Percentiles rank a stretch among this genome's conserved stretches.
Conservation (phyloP, 2,797 vertebrate genomes). For the Xyrichtys novacula region DNA sequence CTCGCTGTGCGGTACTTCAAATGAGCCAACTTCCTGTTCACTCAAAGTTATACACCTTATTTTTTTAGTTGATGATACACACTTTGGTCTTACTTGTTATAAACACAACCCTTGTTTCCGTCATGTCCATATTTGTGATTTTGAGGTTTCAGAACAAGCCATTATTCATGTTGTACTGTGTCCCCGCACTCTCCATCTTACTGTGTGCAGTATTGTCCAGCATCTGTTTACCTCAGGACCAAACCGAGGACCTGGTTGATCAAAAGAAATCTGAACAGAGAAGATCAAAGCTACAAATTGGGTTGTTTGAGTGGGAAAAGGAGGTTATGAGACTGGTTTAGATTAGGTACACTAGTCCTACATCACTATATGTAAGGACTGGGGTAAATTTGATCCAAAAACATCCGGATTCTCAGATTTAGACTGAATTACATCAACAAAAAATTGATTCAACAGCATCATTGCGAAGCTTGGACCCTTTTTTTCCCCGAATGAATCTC, state of each 20-base stretch:
- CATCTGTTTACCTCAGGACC: constrained; percentile 71
- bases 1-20: constrained; percentile 55
- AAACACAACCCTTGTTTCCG: constrained; percentile 16
- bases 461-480: too few relatives aligned
- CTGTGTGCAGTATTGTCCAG: constrained; percentile 44
- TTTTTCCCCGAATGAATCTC: too few relatives aligned
- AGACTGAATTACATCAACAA: too few relatives aligned
- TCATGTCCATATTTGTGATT: constrained; percentile 50
- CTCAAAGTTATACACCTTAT: constrained; percentile 17
- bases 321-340: too few relatives aligned
- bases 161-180: constrained; percentile 58
- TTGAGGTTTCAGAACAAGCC: constrained; percentile 64
- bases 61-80: constrained; percentile 10
- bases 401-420: too few relatives aligned
- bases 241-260: constrained; percentile 42
- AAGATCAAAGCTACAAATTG: too few relatives aligned
- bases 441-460: too few relatives aligned
- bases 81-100: constrained; percentile 51
- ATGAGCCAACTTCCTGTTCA: constrained; percentile 60
- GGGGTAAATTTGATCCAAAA: too few relatives aligned
- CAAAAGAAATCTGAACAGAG: too few relatives aligned
- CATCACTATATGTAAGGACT: too few relatives aligned
- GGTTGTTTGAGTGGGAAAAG: too few relatives aligned
- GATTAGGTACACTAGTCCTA: too few relatives aligned
- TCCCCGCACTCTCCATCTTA: constrained; percentile 15